Percentiles rank a stretch among this genome's conserved stretches.
phyloP scores from a whole-genome alignment of 2,113 vertebrate genomes.

The Epinephelus cyanopodus region DNA sequence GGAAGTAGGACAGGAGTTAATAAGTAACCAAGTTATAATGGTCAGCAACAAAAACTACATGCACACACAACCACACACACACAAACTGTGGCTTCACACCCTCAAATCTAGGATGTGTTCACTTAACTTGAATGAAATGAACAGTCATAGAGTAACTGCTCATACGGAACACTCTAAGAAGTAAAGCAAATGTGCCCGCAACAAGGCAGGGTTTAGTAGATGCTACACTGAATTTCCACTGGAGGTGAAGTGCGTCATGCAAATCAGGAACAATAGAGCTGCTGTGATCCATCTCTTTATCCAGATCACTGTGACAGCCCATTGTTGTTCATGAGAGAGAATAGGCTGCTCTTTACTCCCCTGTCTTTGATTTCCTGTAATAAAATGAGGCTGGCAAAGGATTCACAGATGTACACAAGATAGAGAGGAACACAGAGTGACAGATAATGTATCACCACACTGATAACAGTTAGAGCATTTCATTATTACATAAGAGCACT shows the following conservation, averaged over 20 bases:
- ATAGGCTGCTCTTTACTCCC: constrained; percentile 18
- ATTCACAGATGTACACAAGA: constrained; percentile 7
- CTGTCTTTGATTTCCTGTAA: constrained; percentile 47
- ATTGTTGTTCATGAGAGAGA: constrained; percentile 7
- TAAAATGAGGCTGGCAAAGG: constrained; percentile 25
- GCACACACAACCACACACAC: background rate
- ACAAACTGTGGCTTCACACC: background rate
- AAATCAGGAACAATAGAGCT: constrained; percentile 29
- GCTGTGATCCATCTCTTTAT: constrained; percentile 34
- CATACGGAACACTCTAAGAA: too few species aligned
- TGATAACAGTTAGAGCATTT: background rate
- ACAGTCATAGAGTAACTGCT: too few species aligned
- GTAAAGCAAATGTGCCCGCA: too few species aligned
- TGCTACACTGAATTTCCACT: background rate
- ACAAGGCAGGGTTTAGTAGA: too few species aligned
- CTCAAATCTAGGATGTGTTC: too few species aligned
- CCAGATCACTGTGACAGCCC: background rate
- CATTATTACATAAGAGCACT: background rate
- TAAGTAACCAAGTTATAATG: constrained; percentile 41
- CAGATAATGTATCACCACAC: background rate
- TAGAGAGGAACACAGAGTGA: background rate
- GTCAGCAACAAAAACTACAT: background rate
- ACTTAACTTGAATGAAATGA: too few species aligned
- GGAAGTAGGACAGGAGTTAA: constrained; percentile 50
- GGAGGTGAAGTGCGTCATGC: constrained; percentile 17